Evolutionary conservation across 2,113 vertebrate species (phyloP), one percentile per base, ranked within the genome.

Genomic region (Rhinolophus sinicus): DNA sequence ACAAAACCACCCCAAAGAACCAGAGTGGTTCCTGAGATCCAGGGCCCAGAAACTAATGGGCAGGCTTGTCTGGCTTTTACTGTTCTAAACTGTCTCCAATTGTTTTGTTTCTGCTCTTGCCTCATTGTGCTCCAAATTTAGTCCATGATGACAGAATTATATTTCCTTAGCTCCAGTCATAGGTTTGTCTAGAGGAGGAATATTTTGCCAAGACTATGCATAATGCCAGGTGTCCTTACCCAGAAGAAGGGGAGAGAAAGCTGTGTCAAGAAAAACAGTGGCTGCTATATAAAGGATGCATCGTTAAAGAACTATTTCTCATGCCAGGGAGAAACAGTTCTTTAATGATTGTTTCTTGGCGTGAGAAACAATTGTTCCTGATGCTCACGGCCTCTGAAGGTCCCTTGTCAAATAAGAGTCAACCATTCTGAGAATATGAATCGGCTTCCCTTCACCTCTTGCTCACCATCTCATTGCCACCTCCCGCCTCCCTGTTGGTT

Each of bases 161-260:
- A 1, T 47, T 26, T 56, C 38, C 38, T 58, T 77, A 24, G 44
- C 65, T 87, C 65, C 28, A 6, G 47, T 14, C 26, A 22, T 14
- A 16, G 87, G 30, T 33, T 87, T 82, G 35, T 65, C 3, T 40
- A 33, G 30, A 21, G 64, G 87, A 86, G 30, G 15, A 58, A 13
- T 21, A 11, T 2, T n/a, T 26, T 76, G 35, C 47, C 35, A 28
- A 67, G 38, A 60, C 13, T 18, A 0, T 3, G 1, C 21, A 2
- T 15, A 16, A 2, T n/a, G 52, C 52, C 40, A 0, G 13, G 6
- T 22, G 9, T 58, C 38, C 6, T 75, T 24, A 26, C 26, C 24
- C 65, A 54, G 44, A 65, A 56, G 58, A 26, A 22, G 21, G 60
- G 11, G 38, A 52, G 1, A 7, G 18, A 84, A 89, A 83, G 44